These are phyloP conservation scores for Halcyon smyrnensis DNA, from an alignment of 2,797 vertebrate genomes.

Conservation along the genomic window DNA sequence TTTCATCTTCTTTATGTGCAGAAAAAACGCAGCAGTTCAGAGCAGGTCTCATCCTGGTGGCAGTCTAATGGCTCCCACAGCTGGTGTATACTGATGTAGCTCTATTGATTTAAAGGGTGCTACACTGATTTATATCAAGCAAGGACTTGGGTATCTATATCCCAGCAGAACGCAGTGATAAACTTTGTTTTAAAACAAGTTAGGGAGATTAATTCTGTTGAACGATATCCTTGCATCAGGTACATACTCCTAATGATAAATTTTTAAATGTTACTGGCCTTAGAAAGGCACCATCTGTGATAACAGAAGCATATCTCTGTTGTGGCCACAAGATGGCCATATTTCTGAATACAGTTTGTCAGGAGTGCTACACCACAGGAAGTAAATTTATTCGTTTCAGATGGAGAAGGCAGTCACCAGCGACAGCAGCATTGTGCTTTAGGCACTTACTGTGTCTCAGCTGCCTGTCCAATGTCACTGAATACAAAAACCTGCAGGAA, in stretches of 20 bases:
- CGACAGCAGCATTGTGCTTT: background rate
- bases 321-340: conserved; percentile 56
- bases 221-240: background rate
- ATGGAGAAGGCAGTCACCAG: background rate
- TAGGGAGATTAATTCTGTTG: background rate
- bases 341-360: background rate
- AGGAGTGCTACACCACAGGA: background rate
- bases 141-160: background rate
- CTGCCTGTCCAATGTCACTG: rapidly evolving
- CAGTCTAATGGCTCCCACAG: conserved; percentile 38
- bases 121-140: conserved; percentile 13
- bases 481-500: background rate
- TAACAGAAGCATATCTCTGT: background rate
- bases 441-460: background rate
- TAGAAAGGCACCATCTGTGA: background rate
- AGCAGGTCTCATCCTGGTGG: background rate
- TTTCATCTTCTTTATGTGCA: background rate
- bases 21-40: background rate
- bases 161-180: background rate
- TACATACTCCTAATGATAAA: background rate
- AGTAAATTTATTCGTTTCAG: background rate
- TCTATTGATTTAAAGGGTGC: conserved; percentile 24
- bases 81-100: conserved; percentile 10
- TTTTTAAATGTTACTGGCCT: background rate
- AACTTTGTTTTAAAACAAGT: background rate